Evolutionary conservation across 2,113 vertebrate species (phyloP).

Genomic region (Lipotes vexillifer): DNA sequence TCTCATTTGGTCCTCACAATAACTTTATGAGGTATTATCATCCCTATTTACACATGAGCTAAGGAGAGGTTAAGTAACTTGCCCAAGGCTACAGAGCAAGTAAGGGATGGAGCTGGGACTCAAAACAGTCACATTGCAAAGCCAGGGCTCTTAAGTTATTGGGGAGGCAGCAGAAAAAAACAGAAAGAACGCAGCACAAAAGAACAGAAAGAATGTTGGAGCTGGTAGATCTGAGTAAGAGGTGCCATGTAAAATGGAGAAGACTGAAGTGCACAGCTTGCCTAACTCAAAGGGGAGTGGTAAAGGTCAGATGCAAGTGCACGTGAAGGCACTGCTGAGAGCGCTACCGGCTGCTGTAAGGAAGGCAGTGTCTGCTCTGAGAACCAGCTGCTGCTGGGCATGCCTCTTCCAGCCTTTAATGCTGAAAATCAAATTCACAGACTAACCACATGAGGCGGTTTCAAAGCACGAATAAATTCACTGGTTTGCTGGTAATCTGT

Average conservation of each 20-base stretch:
- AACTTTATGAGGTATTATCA: background rate
- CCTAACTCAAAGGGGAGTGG: background rate
- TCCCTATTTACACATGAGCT: background rate
- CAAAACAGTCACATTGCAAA: background rate
- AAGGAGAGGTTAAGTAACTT: background rate
- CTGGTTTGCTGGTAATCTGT: constrained; percentile 99
- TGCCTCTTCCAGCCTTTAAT: background rate
- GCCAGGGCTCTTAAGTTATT: background rate
- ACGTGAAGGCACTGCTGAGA: rapidly evolving
- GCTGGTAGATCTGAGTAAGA: background rate
- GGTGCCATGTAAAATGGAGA: background rate
- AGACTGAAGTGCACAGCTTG: background rate
- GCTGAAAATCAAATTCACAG: background rate
- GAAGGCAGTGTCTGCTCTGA: background rate
- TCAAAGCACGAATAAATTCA: constrained; percentile 98
- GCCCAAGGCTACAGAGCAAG: background rate
- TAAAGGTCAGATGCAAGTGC: background rate
- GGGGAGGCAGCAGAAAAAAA: background rate
- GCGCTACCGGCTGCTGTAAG: rapidly evolving
- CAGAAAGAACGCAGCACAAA: background rate
- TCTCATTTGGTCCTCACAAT: background rate
- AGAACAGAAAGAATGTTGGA: background rate
- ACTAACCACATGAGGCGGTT: constrained; percentile 97
- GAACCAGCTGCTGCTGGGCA: background rate
- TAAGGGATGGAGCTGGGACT: background rate